Base-by-base conservation (phyloP, 2,888 invertebrate species). In the Tribolium freemani region DNA sequence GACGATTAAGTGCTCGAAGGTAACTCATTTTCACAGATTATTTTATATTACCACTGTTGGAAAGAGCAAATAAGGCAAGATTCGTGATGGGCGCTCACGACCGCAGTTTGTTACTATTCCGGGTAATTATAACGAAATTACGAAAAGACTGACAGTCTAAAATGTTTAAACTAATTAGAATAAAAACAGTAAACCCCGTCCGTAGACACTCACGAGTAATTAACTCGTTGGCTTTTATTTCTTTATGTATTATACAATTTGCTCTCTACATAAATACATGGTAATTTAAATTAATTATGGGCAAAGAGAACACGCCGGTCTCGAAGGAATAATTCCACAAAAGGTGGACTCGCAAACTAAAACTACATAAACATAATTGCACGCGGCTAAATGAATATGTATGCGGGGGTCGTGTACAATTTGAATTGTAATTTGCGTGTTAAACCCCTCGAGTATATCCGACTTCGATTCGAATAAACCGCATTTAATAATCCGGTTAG, bases 231-330 rank as follows among this genome's bases (percentile, higher is more conserved):
- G 46, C 51, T 64, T 64, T 58, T 51, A 57, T 66, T 64, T 73
- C 57, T 48, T 60, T 69, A 44, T 26, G 53, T 60, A 61, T 31
- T 54, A 53, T 44, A 69, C 48, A 71, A 71, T 67, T 63, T 54
- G 48, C 51, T 48, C 69, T 45, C 58, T 45, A 69, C 69, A 58
- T 53, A 60, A 69, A 58, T 71, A 67, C 71, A 51, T 66, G 61
- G 72, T 72, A 72, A 72, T 72, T 68, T 67, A 72, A 68, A 68
- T 72, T 72, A 72, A 72, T 67, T 72, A 71, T 67, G 66, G 51
- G 31, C 50, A 45, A 51, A 54, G 60, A 69, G 69, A 69, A 60
- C 60, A 56, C 54, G 69, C 63, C 45, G 56, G 68, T 69, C 68
- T 67, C 68, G 30, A 38, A 51, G 63, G 68, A 56, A 69, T 72